phyloP scores from a whole-genome alignment of 2,113 vertebrate genomes.

The Baryphthengus martii region DNA sequence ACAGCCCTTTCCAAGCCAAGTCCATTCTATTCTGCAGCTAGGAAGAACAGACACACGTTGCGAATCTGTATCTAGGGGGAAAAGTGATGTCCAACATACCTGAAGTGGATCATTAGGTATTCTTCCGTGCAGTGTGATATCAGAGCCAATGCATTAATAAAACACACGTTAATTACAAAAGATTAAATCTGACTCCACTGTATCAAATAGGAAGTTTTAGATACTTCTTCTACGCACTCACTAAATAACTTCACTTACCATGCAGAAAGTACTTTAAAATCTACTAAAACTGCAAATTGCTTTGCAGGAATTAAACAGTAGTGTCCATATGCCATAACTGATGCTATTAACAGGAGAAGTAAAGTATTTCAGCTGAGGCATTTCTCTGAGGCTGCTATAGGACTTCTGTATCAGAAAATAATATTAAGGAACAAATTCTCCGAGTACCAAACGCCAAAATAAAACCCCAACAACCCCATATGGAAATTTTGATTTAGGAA shows the following conservation, averaged over 20 bases:
- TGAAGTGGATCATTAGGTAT: background rate
- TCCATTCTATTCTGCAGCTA: background rate
- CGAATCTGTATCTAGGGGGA: background rate
- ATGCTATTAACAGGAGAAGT: background rate
- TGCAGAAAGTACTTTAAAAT: background rate
- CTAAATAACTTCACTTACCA: background rate
- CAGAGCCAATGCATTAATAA: background rate
- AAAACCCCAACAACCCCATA: fast-evolving
- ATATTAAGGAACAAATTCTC: background rate
- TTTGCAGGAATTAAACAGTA: background rate
- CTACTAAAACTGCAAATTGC: background rate
- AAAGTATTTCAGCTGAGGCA: background rate
- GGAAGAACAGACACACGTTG: background rate
- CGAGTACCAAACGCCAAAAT: background rate
- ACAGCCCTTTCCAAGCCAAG: background rate
- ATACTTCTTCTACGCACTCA: background rate
- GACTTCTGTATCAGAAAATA: background rate
- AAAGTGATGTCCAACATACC: background rate
- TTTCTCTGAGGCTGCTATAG: background rate
- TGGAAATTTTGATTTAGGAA: background rate
- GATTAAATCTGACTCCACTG: background rate
- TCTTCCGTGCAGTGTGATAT: background rate
- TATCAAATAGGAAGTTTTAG: background rate
- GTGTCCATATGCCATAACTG: background rate
- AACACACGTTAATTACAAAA: background rate